These are phyloP conservation scores for Neolamprologus multifasciatus DNA, from an alignment of 2,797 vertebrate species.

Conservation along the genomic window DNA sequence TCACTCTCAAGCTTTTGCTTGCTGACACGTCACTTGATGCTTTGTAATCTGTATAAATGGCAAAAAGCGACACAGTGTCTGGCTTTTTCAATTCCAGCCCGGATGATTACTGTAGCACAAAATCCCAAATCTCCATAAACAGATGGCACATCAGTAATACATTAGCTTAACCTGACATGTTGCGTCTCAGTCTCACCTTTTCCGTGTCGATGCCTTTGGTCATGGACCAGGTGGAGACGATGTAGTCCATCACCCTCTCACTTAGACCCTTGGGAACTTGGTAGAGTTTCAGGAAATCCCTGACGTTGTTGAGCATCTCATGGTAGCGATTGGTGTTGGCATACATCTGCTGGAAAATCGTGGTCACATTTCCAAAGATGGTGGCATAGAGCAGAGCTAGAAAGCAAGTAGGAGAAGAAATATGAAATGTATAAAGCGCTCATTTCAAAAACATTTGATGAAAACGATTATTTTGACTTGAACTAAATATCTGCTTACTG, in stretches of 20 bases:
- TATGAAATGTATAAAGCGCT: not conserved
- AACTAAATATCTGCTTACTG: not conserved
- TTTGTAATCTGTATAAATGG: not conserved
- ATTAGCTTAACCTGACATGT: not conserved
- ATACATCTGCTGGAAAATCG: conserved; percentile 99
- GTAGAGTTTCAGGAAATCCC: conserved; percentile 95
- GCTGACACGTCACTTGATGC: not conserved
- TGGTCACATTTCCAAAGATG: conserved; percentile 97
- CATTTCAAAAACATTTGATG: not conserved
- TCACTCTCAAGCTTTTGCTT: not conserved
- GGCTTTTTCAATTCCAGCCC: not conserved
- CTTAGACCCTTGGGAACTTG: conserved; percentile 97
- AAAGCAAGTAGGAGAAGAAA: not conserved
- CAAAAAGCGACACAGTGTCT: accelerated
- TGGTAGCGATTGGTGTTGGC: conserved; percentile 98
- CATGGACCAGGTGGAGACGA: conserved; percentile 98
- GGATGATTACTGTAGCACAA: not conserved
- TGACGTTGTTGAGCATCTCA: conserved; percentile 95
- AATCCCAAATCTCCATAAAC: not conserved
- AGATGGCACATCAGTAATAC: not conserved
- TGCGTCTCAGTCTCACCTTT: conserved; percentile 75
- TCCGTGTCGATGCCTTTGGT: conserved; percentile 97
- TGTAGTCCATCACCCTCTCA: conserved; percentile 97
- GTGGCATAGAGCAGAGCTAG: conserved; percentile 95
- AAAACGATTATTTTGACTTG: not conserved